Percentiles rank a stretch among this genome's conserved stretches.
phyloP scores from a whole-genome alignment of 2,797 vertebrate species.

The Taenioides sp. region DNA sequence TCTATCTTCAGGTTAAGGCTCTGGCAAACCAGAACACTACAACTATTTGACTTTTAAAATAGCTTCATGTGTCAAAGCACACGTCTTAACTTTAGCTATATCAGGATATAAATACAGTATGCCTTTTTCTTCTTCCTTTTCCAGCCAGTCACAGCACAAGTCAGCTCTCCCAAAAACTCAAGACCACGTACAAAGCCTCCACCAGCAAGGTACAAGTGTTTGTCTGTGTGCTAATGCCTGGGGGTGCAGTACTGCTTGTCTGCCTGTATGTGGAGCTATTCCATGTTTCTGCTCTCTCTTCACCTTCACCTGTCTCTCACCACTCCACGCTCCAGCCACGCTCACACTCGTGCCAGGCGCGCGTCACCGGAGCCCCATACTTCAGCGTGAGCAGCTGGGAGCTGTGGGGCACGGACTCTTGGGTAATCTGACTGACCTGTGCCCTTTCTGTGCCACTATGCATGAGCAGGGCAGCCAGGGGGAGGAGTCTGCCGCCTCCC shows the following conservation, averaged over 20 bases:
- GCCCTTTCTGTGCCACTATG: slow-evolving; percentile 68
- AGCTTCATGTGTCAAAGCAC: no score
- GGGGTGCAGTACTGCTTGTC: background rate
- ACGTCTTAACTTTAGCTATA: no score
- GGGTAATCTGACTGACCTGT: slow-evolving; percentile 76
- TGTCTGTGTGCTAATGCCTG: background rate
- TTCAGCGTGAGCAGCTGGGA: slow-evolving; percentile 85
- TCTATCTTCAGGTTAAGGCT: no score
- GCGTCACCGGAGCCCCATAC: slow-evolving; percentile 78
- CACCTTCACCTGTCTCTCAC: slow-evolving; percentile 36
- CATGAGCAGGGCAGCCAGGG: slow-evolving; percentile 74
- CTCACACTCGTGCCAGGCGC: slow-evolving; percentile 79
- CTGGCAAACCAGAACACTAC: no score
- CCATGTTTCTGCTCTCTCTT: background rate
- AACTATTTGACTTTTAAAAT: no score
- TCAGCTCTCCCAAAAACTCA: slow-evolving; percentile 97
- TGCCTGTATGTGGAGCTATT: background rate
- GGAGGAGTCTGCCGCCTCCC: slow-evolving; percentile 57
- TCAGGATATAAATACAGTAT: no score
- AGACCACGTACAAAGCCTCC: slow-evolving; percentile 99
- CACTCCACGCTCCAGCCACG: slow-evolving; percentile 65
- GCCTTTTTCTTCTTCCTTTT: slow-evolving; percentile 27
- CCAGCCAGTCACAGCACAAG: slow-evolving; percentile 98
- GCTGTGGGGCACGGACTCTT: slow-evolving; percentile 85
- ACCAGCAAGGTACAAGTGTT: slow-evolving; percentile 92